phyloP scores from a whole-genome alignment of 2,888 invertebrate genomes.

The Drosophila mettleri region DNA sequence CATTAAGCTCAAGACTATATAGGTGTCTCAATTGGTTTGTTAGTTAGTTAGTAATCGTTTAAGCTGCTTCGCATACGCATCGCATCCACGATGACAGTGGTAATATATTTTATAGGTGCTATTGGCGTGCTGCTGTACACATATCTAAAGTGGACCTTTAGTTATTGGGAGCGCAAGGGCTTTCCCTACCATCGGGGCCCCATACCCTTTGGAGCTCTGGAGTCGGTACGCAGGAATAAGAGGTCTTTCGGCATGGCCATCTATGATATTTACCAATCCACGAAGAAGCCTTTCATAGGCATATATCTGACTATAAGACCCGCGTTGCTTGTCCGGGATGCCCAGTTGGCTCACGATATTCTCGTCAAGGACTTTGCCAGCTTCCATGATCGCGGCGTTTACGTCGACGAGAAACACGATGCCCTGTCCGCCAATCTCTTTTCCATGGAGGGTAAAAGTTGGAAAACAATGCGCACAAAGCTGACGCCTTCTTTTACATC shows the following conservation, averaged over 20 bases:
- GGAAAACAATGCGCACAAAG: conserved; percentile 88
- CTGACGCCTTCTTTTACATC: conserved; percentile 89
- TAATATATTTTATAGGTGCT: conserved; percentile 46
- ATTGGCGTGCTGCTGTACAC: conserved; percentile 52
- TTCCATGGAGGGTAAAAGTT: conserved; percentile 85
- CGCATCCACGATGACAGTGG: conserved; percentile 30
- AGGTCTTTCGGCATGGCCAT: conserved; percentile 88
- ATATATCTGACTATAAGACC: conserved; percentile 88
- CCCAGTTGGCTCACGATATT: conserved; percentile 87
- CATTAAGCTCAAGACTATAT: conserved; percentile 26
- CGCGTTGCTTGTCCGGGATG: conserved; percentile 88
- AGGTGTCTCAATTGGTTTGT: neutral
- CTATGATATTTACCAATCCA: conserved; percentile 86
- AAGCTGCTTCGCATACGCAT: conserved; percentile 4
- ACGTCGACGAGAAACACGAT: conserved; percentile 87
- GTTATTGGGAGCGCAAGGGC: conserved; percentile 87
- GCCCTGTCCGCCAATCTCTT: conserved; percentile 88
- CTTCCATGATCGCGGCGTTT: conserved; percentile 89
- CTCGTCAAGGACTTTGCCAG: conserved; percentile 88
- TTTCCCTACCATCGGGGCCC: conserved; percentile 86
- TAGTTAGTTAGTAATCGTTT: conserved; percentile 24
- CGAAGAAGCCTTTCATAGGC: conserved; percentile 86
- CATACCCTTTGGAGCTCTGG: conserved; percentile 88
- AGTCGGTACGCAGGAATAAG: conserved; percentile 86
- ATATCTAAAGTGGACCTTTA: conserved; percentile 76